Conservation (phyloP, 2,113 vertebrate species). For the Petaurus breviceps region DNA sequence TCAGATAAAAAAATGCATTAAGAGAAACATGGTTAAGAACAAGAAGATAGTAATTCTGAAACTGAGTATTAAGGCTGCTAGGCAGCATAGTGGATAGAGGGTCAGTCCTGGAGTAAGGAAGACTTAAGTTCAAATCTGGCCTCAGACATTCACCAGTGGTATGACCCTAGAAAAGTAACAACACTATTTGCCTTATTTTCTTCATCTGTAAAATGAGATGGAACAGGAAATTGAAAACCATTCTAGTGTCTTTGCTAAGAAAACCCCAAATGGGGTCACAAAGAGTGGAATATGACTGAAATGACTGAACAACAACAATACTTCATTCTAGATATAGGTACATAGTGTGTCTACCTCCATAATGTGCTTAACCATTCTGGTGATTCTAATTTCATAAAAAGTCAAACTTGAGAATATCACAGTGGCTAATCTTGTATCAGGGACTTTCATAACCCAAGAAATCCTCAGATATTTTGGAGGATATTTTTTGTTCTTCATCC, state of each 20-base stretch:
- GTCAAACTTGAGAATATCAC: neutral
- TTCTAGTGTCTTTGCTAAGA: too few relatives aligned
- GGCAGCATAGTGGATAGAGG: too few relatives aligned
- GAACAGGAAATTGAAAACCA: too few relatives aligned
- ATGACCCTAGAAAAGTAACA: too few relatives aligned
- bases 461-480: neutral
- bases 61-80: neutral
- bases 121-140: too few relatives aligned
- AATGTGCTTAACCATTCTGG: neutral
- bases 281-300: too few relatives aligned
- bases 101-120: too few relatives aligned
- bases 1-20: neutral
- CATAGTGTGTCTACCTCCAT: neutral
- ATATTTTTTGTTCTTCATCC: neutral
- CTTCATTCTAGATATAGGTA: neutral
- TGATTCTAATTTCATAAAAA: neutral
- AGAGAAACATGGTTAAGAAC: neutral
- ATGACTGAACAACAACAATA: neutral
- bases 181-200: too few relatives aligned
- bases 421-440: neutral
- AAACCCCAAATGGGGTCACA: too few relatives aligned
- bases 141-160: too few relatives aligned
- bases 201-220: too few relatives aligned
- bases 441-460: neutral
- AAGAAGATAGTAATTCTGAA: neutral